Conservation (phyloP, 2,797 vertebrate genomes). For the Diplodus sargus region DNA sequence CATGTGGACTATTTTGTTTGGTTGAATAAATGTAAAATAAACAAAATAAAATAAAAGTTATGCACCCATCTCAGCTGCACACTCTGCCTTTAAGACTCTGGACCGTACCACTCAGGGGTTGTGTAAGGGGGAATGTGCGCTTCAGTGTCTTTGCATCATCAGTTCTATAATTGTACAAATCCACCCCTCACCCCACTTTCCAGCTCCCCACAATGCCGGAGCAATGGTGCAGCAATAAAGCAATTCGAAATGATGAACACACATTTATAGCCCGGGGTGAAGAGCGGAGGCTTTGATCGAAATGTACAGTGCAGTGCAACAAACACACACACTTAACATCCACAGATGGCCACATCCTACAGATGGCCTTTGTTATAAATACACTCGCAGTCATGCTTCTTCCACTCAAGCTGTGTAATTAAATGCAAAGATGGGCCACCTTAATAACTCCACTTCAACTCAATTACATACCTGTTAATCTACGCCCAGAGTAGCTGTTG, state of each 20-base stretch:
- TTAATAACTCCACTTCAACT: conserved; percentile 42
- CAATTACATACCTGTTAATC: conserved; percentile 43
- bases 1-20: conserved; percentile 7
- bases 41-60: conserved; percentile 36
- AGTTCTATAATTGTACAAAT: conserved; percentile 74
- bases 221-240: conserved; percentile 84
- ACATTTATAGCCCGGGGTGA: conserved; percentile 69
- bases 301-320: conserved; percentile 55
- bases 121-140: conserved; percentile 56
- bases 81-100: conserved; percentile 84
- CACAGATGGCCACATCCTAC: conserved; percentile 60
- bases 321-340: conserved; percentile 39
- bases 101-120: conserved; percentile 76
- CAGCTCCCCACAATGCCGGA: conserved; percentile 62
- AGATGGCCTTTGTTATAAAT: conserved; percentile 71
- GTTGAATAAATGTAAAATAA: conserved; percentile 16
- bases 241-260: conserved; percentile 81
- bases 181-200: conserved; percentile 62
- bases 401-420: conserved; percentile 43
- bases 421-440: conserved; percentile 36
- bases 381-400: conserved; percentile 47
- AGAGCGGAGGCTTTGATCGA: conserved; percentile 60
- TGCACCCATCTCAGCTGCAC: conserved; percentile 23
- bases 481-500: neutral
- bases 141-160: conserved; percentile 76